Evolutionary conservation across 2,888 invertebrate genomes (phyloP), one percentile per base, ranked within the genome.

Genomic region (Pristionchus arcanus): DNA sequence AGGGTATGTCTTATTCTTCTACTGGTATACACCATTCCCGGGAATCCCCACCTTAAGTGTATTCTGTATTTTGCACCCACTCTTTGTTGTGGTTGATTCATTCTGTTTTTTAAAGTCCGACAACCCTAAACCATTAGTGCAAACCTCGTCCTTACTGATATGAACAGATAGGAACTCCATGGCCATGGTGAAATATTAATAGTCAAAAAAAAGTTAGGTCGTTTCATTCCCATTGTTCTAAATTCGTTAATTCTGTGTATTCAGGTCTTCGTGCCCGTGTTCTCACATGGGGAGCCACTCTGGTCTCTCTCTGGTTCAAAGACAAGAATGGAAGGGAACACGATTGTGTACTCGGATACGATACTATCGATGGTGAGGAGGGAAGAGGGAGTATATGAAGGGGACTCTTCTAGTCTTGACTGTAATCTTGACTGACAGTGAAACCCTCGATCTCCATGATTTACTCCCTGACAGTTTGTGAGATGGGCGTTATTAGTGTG

Each of bases 321-420:
- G 89, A 90, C 59, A 89, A 90, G 49, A 42, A 89, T 9, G 90
- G 90, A 49, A 90, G 89, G 21, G 71, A 66, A 21, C 42, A 63
- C 9, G 91, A 91, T 49, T 74, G 83, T 28, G 90, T 90, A 5
- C 83, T 91, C n/a, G 91, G 91, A 81, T 91, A 71, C 68, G 91
- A 91, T 86, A 90, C 86, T 9, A 63, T 49, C n/a, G 74, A 91
- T 37, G 91, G 91, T 91, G 49, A 37, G 42, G 7, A 49, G 11
- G 42, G 42, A 49, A 49, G 11, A 49, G 11, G 9, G 9, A 49
- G 42, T 3, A 9, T n/a, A n/a, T n/a, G 42, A 49, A 7, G 42
- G 42, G 42, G 42, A 49, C 42, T 49, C 42, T 13, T 49, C 42
- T 9, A 49, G 42, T 1, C 11, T 49, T 49, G 42, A 49, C 42